Base-by-base conservation (phyloP, 2,888 invertebrate species). In the Euclidia mi region DNA sequence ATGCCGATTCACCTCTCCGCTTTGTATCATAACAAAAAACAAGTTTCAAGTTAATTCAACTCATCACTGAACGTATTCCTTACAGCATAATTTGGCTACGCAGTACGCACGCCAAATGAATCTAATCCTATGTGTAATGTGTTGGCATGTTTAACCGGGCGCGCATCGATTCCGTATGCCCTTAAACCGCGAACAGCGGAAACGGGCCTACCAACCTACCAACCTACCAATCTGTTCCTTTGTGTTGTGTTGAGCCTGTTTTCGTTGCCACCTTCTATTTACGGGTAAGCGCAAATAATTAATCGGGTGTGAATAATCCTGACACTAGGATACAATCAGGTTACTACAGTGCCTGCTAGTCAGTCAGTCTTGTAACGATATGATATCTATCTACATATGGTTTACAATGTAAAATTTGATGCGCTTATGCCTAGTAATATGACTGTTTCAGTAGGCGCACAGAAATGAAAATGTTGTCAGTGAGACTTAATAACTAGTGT, bases 271-370 rank as follows among this genome's bases (percentile, higher is more conserved):
- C 28, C 14, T n/a, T n/a, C n/a, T 17, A 34, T 34, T 34, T 34
- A 14, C 14, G 34, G 14, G 31, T 11, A 14, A 32, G 15, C 20
- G 18, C 25, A 38, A 20, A 48, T 40, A 32, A 32, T 40, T 34
- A 34, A 34, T 34, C 34, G 34, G 15, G 14, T 34, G 34, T 34
- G 14, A 34, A 34, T 34, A 34, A 34, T 15, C 34, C 25, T 34
- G 17, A 49, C 48, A 49, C 15, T 11, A 11, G n/a, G 3, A 49
- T 41, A 25, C 41, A 41, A 28, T 34, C 31, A 34, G 32, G 32
- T 49, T 49, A 20, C 32, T 4, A 1, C 7, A 41, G 41, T 41
- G 20, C 41, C n/a, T 12, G 25, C 34, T n/a, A 9, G 41, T 18
- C 3, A 6, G 1, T 12, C 3, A 34, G 34, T 34, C 14, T 34